Evolutionary conservation across 92 coral and sea anemone genomes (phyloP).

Genomic region (Actinernus sp.): DNA sequence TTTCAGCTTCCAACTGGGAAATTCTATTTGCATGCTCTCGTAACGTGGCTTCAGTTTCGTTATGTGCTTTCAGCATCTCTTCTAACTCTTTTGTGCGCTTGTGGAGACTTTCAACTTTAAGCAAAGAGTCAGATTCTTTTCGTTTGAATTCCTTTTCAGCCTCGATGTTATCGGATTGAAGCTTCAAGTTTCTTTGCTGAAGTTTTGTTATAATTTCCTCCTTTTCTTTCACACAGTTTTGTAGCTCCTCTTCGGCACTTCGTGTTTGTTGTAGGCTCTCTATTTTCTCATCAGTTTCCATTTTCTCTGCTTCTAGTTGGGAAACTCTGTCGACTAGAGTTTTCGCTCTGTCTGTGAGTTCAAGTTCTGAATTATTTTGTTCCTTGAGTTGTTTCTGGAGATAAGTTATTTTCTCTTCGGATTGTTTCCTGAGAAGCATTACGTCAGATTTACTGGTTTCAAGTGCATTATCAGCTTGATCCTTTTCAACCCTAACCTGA

Average conservation of each 20-base stretch:
- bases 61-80: too few species aligned
- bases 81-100: constrained; percentile 2
- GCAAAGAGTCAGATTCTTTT: too few species aligned
- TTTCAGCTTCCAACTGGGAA: too few species aligned
- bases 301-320: not conserved
- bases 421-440: too few species aligned
- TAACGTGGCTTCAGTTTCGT: too few species aligned
- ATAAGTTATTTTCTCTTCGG: too few species aligned
- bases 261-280: not conserved
- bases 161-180: too few species aligned
- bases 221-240: not conserved
- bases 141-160: too few species aligned
- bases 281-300: constrained; percentile 1
- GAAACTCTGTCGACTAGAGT: not conserved
- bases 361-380: constrained; percentile 4
- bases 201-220: too few species aligned
- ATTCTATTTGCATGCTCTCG: too few species aligned
- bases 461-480: not conserved
- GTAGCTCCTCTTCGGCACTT: not conserved
- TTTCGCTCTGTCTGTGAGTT: constrained; percentile 6
- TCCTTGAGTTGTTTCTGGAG: constrained; percentile 3
- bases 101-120: not conserved
- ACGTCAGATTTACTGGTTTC: constrained; percentile 7
- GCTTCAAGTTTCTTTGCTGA: too few species aligned
- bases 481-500: not conserved